Evolutionary conservation across 1,140 invertebrate species (phyloP).

Genomic region (Ganaspis sp.): DNA sequence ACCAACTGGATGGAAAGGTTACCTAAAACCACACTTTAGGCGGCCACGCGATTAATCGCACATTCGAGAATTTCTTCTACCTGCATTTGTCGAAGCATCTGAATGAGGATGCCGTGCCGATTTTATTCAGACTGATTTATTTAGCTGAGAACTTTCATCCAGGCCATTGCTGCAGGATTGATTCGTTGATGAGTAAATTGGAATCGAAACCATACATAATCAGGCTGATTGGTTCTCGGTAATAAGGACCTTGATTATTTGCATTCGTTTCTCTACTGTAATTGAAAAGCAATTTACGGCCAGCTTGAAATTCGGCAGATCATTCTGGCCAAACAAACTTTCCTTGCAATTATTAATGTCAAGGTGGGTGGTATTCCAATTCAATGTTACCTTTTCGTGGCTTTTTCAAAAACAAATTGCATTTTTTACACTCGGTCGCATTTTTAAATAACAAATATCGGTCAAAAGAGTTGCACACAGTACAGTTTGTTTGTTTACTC

Average conservation of each 20-base stretch:
- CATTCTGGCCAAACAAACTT: neutral
- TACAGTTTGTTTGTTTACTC: no score
- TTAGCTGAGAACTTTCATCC: neutral
- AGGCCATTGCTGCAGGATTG: neutral
- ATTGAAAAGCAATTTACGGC: neutral
- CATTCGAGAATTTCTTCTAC: constrained; percentile 18
- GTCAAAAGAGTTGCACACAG: no score
- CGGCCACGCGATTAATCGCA: constrained; percentile 18
- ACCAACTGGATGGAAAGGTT: neutral
- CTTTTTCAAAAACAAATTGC: neutral
- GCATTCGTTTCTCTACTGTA: constrained; percentile 26
- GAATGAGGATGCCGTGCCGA: neutral
- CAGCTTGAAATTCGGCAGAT: neutral
- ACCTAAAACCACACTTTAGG: constrained; percentile 3
- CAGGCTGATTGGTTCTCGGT: neutral
- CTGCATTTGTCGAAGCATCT: neutral
- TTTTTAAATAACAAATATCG: no score
- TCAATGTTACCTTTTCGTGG: neutral
- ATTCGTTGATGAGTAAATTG: constrained; percentile 21
- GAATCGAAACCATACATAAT: constrained; percentile 23
- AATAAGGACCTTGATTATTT: constrained; percentile 16
- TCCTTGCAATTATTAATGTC: neutral
- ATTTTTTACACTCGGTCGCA: neutral
- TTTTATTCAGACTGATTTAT: neutral
- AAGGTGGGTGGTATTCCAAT: constrained; percentile 11